Percentiles rank a stretch among this genome's conserved stretches.
These are phyloP conservation scores for Metellina segmentata DNA, from an alignment of 2,888 invertebrate genomes.

Conservation along the genomic window DNA sequence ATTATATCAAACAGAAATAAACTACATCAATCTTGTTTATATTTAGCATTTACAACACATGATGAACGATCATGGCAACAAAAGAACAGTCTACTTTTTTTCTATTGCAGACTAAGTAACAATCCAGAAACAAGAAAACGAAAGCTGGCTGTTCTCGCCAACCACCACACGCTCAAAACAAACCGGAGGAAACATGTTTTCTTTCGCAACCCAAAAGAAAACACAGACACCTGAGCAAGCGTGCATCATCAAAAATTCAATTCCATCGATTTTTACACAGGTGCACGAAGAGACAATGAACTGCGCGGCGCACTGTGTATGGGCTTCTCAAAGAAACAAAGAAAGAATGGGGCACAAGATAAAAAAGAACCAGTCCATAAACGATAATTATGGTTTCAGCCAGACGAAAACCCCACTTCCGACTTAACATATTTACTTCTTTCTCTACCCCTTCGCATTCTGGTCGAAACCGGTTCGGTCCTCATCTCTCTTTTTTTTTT, in stretches of 20 bases:
- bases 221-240: not conserved
- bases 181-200: too few relatives aligned
- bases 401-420: conserved; percentile 70
- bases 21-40: too few relatives aligned
- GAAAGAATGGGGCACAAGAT: not conserved
- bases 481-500: conserved; percentile 28
- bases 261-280: not conserved
- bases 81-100: too few relatives aligned
- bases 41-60: too few relatives aligned
- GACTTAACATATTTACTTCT: conserved; percentile 68
- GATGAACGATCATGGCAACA: too few relatives aligned
- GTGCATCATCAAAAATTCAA: not conserved
- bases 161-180: too few relatives aligned
- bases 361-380: conserved; percentile 45
- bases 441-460: conserved; percentile 37
- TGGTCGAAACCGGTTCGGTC: conserved; percentile 54
- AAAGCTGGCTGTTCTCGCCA: too few relatives aligned
- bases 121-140: too few relatives aligned
- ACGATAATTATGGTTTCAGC: conserved; percentile 58
- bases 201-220: not conserved
- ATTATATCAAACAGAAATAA: too few relatives aligned
- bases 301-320: not conserved
- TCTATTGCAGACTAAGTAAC: too few relatives aligned
- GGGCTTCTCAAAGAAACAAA: not conserved
- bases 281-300: not conserved